Evolutionary conservation across 2,797 vertebrate species (phyloP).

Genomic region (Sparidentex hasta): DNA sequence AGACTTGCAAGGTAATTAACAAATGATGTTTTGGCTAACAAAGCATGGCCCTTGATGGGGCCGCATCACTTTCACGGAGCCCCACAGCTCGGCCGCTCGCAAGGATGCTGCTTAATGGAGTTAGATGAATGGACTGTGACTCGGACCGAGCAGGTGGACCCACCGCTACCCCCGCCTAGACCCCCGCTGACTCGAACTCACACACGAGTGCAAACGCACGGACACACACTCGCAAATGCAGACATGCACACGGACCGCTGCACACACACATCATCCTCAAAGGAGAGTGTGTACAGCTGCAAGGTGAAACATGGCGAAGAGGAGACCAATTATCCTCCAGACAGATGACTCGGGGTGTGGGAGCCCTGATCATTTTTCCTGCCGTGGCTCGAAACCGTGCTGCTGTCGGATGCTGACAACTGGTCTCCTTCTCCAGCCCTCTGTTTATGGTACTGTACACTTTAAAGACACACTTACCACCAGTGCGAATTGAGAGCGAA

Average conservation of each 20-base stretch:
- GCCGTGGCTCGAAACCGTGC: conserved; percentile 66
- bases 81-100: conserved; percentile 69
- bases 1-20: conserved; percentile 83
- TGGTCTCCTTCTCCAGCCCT: conserved; percentile 46
- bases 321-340: conserved; percentile 84
- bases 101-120: conserved; percentile 74
- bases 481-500: not conserved
- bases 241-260: conserved; percentile 28
- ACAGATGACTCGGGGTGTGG: conserved; percentile 77
- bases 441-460: conserved; percentile 43
- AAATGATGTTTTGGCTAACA: conserved; percentile 82
- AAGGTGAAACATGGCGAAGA: conserved; percentile 83
- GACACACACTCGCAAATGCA: conserved; percentile 24
- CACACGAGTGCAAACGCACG: conserved; percentile 7
- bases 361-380: conserved; percentile 79
- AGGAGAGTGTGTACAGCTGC: conserved; percentile 78
- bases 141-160: conserved; percentile 77
- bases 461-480: conserved; percentile 40
- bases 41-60: conserved; percentile 74
- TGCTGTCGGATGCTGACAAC: conserved; percentile 65
- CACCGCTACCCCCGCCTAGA: conserved; percentile 43
- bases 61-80: conserved; percentile 74
- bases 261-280: conserved; percentile 65
- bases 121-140: conserved; percentile 81
- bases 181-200: conserved; percentile 49